Percentiles rank a stretch among this genome's conserved stretches.
Conservation (phyloP, 2,113 vertebrate species). For the Sporophila hypoxantha region DNA sequence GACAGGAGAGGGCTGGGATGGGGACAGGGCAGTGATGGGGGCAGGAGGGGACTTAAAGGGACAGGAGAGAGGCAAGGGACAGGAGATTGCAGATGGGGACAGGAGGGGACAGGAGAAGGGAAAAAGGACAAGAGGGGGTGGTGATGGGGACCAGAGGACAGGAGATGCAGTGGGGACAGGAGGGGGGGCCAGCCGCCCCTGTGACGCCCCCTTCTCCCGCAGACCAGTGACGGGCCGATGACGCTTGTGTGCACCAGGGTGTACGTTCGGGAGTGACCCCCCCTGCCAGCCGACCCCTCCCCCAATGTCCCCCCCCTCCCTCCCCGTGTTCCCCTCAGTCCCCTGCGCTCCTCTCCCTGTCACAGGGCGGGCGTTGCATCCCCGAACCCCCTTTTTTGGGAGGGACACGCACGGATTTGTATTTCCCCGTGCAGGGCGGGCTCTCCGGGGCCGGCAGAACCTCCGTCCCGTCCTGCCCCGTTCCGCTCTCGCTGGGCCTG, state of each 20-base stretch:
- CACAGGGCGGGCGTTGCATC: background rate
- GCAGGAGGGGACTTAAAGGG: too few species aligned
- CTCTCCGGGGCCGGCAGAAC: background rate
- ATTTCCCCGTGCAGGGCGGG: background rate
- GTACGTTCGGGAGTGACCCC: conserved; percentile 81
- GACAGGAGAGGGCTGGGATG: too few species aligned
- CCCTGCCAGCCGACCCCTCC: background rate
- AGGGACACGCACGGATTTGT: background rate
- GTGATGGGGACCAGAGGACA: too few species aligned
- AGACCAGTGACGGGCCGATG: conserved; percentile 90
- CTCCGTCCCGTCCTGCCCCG: background rate
- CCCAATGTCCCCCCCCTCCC: too few species aligned
- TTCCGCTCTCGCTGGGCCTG: background rate
- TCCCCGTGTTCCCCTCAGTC: background rate
- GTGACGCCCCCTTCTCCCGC: background rate
- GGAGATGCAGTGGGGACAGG: too few species aligned
- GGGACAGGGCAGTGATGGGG: too few species aligned
- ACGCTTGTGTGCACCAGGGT: conserved; percentile 87
- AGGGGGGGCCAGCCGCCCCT: too few species aligned
- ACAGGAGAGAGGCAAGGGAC: too few species aligned
- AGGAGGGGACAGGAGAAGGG: too few species aligned
- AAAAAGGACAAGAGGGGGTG: too few species aligned
- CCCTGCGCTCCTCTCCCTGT: background rate
- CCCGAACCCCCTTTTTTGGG: background rate
- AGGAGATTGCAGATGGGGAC: too few species aligned